Evolutionary conservation across 2,113 vertebrate species (phyloP).

Genomic region (Struthidea cinerea): DNA sequence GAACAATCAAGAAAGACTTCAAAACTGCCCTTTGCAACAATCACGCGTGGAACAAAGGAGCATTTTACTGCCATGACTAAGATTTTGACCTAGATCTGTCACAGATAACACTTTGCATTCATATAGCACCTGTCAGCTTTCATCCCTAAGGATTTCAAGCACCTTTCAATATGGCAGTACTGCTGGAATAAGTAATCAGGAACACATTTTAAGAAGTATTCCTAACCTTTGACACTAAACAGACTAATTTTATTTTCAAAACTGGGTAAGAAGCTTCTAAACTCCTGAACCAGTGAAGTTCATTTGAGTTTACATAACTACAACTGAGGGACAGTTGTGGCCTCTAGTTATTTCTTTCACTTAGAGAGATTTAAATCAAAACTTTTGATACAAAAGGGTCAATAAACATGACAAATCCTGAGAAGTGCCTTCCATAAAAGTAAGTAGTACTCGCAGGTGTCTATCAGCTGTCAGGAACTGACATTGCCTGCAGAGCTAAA

Average conservation of each 20-base stretch:
- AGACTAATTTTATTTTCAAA: background rate
- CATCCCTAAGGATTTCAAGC: background rate
- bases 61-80: background rate
- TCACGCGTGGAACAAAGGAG: background rate
- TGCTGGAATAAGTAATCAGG: background rate
- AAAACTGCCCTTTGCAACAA: background rate
- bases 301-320: background rate
- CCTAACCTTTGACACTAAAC: background rate
- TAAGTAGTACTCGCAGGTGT: background rate
- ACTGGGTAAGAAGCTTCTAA: background rate
- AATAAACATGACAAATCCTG: constrained; percentile 1
- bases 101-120: background rate
- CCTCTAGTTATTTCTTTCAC: background rate
- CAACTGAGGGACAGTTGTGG: background rate
- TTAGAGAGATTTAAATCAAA: background rate
- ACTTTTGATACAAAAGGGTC: background rate
- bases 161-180: background rate
- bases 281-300: background rate
- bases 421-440: background rate
- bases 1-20: background rate
- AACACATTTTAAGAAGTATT: background rate
- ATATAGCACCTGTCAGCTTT: background rate
- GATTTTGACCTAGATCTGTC: constrained; percentile 47
- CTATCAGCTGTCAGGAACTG: background rate
- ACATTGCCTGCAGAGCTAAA: background rate